Evolutionary conservation across 2,113 vertebrate genomes (phyloP), one percentile per base, ranked within the genome.

Genomic region (Platysternon megacephalum): DNA sequence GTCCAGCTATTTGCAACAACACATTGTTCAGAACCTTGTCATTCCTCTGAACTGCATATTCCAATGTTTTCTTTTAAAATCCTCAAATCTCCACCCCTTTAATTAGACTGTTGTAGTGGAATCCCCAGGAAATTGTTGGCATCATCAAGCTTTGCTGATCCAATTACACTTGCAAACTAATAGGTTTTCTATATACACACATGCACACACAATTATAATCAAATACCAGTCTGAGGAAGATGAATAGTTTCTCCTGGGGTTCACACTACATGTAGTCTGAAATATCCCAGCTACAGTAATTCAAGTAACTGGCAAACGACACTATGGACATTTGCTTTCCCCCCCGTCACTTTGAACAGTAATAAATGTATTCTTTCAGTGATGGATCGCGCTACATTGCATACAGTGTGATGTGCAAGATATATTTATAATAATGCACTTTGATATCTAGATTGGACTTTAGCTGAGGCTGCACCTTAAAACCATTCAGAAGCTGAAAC

Each of bases 121-220:
- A 93, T 95, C 81, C 92, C 86, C 4, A 1, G 91, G 91, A 96
- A 94, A 32, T 87, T 87, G 87, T 13, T 92, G 90, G 76, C 81
- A 93, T 65, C n/a, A 85, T 56, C 65, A 89, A 78, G 85, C 87
- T 90, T 94, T 82, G 49, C 51, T 87, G 83, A 90, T 88, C 58
- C 68, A 78, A 35, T 90, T 93, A 13, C 51, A 88, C 55, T 68
- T 96, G 32, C 81, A 85, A 89, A 35, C n/a, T 44, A 83, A 91
- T 12, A 58, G 78, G 90, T 44, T 83, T 87, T 68, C 26, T 29
- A 28, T 2, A 61, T 16, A 12, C 12, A 26, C 52, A 52, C 48
- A 11, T 6, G 22, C 26, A 84, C 28, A 86, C 32, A 86, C 74
- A 93, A 93, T 89, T 80, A 84, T 49, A 94, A 89, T 16, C 32